phyloP scores from a whole-genome alignment of 1,140 invertebrate species.

The Scaptomyza hsui region DNA sequence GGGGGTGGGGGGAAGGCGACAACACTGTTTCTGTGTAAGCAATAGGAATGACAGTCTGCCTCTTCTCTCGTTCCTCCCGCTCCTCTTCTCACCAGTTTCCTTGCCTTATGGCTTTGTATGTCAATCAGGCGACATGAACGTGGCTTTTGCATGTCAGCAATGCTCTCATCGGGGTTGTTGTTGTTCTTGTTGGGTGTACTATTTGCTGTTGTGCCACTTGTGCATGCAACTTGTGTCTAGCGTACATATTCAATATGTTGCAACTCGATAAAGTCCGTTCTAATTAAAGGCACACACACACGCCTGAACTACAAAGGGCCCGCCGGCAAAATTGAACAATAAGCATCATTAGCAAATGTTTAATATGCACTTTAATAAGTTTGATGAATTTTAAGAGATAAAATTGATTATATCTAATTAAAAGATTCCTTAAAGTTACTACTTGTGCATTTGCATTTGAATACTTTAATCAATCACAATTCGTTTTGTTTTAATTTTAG shows the following conservation, averaged over 20 bases:
- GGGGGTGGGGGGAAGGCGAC: background rate
- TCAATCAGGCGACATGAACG: conserved; percentile 65
- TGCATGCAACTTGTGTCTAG: conserved; percentile 12
- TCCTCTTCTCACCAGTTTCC: background rate
- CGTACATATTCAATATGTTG: conserved; percentile 21
- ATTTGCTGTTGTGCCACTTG: conserved; percentile 1
- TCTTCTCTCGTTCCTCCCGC: no score
- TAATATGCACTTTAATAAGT: background rate
- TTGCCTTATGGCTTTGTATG: conserved; percentile 56
- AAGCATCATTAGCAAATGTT: background rate
- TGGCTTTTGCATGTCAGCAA: conserved; percentile 66
- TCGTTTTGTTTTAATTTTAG: no score
- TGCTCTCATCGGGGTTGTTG: conserved; percentile 34
- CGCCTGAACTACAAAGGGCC: no score
- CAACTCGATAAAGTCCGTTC: conserved; percentile 11
- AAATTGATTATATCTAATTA: no score
- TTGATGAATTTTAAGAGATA: no score
- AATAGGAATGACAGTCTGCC: background rate
- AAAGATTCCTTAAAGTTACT: no score
- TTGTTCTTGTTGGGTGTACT: background rate
- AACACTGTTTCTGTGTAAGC: background rate
- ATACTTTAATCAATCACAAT: no score
- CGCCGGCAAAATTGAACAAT: background rate
- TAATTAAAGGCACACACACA: background rate
- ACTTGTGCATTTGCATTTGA: no score